A percentile compares a stretch with the other conserved stretches of the same genome.
Evolutionary conservation across 2,113 vertebrate genomes (phyloP).

Genomic region (Erinaceus europaeus): DNA sequence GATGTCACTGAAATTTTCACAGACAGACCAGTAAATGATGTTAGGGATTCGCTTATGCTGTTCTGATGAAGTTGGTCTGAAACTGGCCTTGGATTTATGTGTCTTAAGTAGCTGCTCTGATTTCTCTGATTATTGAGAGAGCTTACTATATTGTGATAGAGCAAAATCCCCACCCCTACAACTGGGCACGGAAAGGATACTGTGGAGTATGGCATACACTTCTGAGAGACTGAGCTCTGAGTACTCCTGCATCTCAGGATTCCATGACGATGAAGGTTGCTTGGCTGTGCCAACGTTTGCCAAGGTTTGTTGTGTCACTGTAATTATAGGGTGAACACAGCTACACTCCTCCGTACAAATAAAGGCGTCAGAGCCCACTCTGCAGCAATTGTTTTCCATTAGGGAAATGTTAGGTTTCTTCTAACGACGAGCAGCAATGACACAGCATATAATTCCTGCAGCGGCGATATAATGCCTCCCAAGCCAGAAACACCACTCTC

Average conservation of each 20-base stretch:
- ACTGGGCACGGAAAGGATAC: rapidly evolving
- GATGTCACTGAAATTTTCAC: not conserved
- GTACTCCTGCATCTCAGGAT: not conserved
- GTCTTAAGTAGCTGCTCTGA: too few relatives aligned
- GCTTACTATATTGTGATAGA: too few relatives aligned
- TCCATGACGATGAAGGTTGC: not conserved
- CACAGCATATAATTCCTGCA: slow-evolving; percentile 4
- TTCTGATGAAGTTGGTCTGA: not conserved
- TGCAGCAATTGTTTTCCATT: slow-evolving; percentile 45
- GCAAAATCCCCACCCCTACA: rapidly evolving
- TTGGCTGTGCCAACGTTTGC: not conserved
- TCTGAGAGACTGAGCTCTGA: not conserved
- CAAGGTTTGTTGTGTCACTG: slow-evolving; percentile 53
- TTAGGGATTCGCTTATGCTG: not conserved
- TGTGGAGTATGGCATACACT: rapidly evolving
- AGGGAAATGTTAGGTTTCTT: slow-evolving; percentile 63
- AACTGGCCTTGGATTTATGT: not conserved
- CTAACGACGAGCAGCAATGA: not conserved
- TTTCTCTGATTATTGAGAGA: not conserved
- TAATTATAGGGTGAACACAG: slow-evolving; percentile 57
- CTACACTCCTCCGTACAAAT: not conserved
- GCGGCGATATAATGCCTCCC: not conserved
- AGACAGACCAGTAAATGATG: not conserved
- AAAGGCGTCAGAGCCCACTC: slow-evolving; percentile 31
- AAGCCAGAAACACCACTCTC: not conserved